Conservation (phyloP, 1,140 invertebrate species). For the Drosophila pruinosa region DNA sequence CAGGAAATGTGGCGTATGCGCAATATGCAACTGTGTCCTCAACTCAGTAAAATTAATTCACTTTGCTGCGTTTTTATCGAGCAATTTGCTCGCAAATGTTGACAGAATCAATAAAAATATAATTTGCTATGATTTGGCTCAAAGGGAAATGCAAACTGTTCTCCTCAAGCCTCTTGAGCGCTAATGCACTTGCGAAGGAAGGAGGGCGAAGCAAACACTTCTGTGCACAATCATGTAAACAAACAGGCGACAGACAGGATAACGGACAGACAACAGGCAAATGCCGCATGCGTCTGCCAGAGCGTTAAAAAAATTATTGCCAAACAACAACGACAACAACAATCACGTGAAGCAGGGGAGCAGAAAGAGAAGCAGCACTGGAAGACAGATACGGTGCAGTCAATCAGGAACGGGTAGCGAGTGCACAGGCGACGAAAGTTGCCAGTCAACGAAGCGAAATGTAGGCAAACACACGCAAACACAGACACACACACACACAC, state of each 20-base stretch:
- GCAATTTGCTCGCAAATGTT: slow-evolving; percentile 72
- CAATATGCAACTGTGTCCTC: slow-evolving; percentile 52
- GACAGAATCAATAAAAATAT: slow-evolving; percentile 76
- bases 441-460: slow-evolving; percentile 73
- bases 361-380: slow-evolving; percentile 15
- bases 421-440: slow-evolving; percentile 71
- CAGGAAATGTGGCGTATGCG: slow-evolving; percentile 48
- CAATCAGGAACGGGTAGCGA: slow-evolving; percentile 59
- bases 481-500: slow-evolving; percentile 25
- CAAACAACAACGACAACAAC: slow-evolving; percentile 30
- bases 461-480: slow-evolving; percentile 65
- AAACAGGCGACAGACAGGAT: slow-evolving; percentile 54
- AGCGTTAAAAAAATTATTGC: slow-evolving; percentile 54
- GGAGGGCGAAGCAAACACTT: slow-evolving; percentile 40
- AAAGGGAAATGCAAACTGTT: slow-evolving; percentile 56
- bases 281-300: slow-evolving; percentile 59
- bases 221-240: slow-evolving; percentile 75
- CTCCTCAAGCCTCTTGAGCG: background rate
- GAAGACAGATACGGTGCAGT: slow-evolving; percentile 68
- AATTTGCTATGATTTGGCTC: slow-evolving; percentile 76
- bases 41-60: slow-evolving; percentile 65
- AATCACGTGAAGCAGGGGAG: slow-evolving; percentile 3
- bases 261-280: slow-evolving; percentile 44
- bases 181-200: slow-evolving; percentile 47
- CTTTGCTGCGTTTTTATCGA: slow-evolving; percentile 65